Base-by-base conservation (phyloP, 2,113 vertebrate species). In the Setophaga coronata region DNA sequence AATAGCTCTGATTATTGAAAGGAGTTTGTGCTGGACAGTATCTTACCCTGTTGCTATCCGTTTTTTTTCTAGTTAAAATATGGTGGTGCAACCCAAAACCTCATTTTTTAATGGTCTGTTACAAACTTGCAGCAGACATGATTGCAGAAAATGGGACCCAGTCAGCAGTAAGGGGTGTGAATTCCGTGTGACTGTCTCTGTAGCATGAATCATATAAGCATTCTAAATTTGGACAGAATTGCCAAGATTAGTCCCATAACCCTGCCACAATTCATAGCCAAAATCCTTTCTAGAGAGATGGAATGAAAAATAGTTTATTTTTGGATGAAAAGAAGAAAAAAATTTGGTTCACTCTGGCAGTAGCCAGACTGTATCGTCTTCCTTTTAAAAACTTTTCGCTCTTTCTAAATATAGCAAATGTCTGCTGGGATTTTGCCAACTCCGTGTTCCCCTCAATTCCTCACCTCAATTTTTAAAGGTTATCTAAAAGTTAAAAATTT, bases 401-500 rank as follows among this genome's bases (percentile, higher is more conserved):
- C 57, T 54, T 80, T 62, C 71, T 76, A 82, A 69, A 57, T 80
- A 50, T 21, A 76, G 43, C 45, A 51, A 47, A 71, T 12, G 13
- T 66, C 72, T 81, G 47, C 40, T 89, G 57, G 58, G 73, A 76
- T 56, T 93, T 69, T 85, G 78, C 92, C 78, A 85, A 3, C 33
- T 62, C 45, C 45, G 34, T 25, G 4, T 66, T 87, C 64, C 74
- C 38, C 34, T 86, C 47, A 42, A 24, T 70, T 84, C 67, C 38
- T 72, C 54, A 69, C 28, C 69, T 87, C 82, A n/a, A 3, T 85
- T 94, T 93, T 82, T 80, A 82, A 95, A 92, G 88, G 80, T 86
- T 93, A 77, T 60, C 69, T 48, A 56, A 51, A 88, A 95, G 58
- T 70, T 53, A 65, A 73, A 53, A 80, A 78, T 45, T 42, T 24